phyloP scores from a whole-genome alignment of 2,113 vertebrate species.

The Myotis davidii region DNA sequence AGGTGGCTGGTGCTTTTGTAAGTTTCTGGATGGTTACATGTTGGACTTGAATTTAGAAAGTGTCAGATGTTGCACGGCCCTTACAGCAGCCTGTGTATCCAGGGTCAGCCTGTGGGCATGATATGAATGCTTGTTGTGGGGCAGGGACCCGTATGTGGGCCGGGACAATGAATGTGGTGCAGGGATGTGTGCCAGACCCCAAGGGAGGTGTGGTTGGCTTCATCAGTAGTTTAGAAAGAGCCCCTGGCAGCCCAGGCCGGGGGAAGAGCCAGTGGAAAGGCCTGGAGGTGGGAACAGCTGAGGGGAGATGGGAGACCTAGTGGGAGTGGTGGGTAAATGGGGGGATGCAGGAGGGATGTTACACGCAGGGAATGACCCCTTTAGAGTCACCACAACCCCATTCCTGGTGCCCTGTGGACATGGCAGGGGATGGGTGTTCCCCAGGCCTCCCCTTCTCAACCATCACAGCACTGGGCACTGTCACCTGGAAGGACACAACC shows the following conservation, averaged over 20 bases:
- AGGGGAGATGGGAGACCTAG: neutral
- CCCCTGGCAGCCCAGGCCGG: neutral
- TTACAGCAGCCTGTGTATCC: neutral
- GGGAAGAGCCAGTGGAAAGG: neutral
- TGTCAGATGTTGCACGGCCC: neutral
- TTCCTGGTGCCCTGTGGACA: neutral
- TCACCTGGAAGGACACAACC: neutral
- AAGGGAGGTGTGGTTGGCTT: neutral
- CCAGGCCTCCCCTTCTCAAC: neutral
- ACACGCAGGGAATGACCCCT: neutral
- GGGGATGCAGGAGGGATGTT: neutral
- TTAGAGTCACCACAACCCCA: neutral
- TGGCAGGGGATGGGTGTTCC: neutral
- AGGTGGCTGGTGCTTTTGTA: neutral
- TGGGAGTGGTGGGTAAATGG: too few relatives aligned
- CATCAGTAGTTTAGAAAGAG: neutral
- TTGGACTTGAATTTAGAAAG: neutral
- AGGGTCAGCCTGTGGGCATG: fast-evolving
- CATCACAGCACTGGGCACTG: neutral
- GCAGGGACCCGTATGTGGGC: neutral
- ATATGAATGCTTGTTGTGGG: neutral
- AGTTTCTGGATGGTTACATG: neutral
- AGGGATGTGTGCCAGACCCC: neutral
- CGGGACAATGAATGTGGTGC: neutral
- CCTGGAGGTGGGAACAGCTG: neutral